These are phyloP conservation scores for Heteromormyrus szaboi DNA, from an alignment of 2,797 vertebrate species.

Conservation along the genomic window DNA sequence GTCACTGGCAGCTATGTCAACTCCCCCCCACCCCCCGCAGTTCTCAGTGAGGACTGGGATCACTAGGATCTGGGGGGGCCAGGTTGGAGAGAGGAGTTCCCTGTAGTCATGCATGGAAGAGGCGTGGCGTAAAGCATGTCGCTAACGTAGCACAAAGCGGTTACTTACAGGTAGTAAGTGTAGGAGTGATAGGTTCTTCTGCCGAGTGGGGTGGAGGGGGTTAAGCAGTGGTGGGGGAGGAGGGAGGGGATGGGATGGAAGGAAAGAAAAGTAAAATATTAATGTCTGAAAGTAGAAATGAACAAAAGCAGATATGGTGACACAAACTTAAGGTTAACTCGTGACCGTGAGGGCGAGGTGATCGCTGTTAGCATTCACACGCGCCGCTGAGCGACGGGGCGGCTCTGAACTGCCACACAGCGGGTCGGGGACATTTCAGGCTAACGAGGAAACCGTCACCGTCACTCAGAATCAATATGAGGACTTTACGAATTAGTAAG, in stretches of 20 bases:
- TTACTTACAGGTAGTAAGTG: constrained; percentile 97
- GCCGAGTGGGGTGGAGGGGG: constrained; percentile 85
- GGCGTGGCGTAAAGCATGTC: constrained; percentile 70
- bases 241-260: constrained; percentile 81
- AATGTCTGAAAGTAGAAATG: constrained; percentile 90
- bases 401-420: constrained; percentile 36
- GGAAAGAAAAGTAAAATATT: constrained; percentile 98
- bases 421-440: neutral
- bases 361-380: constrained; percentile 59
- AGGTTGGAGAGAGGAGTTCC: constrained; percentile 43
- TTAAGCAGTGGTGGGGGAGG: constrained; percentile 78
- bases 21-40: neutral
- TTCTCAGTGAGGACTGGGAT: neutral
- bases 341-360: constrained; percentile 62
- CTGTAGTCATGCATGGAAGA: constrained; percentile 68
- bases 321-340: constrained; percentile 71
- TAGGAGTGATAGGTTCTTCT: constrained; percentile 97
- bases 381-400: constrained; percentile 1
- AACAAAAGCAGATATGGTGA: constrained; percentile 86
- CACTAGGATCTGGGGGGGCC: neutral
- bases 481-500: constrained; percentile 36
- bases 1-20: neutral
- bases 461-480: neutral
- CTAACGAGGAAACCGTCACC: neutral
- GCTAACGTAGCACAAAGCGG: constrained; percentile 81